These are phyloP conservation scores for Xylocampa areola DNA, from an alignment of 2,888 invertebrate species.

Conservation along the genomic window DNA sequence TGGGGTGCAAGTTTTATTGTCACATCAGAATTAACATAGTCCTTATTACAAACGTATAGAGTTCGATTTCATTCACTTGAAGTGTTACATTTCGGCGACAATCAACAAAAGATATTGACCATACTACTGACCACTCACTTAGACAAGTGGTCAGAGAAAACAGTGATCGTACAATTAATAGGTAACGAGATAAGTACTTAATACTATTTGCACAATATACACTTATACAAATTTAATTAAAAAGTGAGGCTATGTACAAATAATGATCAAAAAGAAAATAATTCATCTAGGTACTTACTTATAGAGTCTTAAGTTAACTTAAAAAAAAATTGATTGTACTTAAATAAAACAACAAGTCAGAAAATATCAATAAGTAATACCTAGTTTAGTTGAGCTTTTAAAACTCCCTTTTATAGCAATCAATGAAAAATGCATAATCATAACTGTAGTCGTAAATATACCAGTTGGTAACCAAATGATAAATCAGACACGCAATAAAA, in stretches of 20 bases:
- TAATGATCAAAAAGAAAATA: constrained; percentile 31
- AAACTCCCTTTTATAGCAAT: constrained; percentile 17
- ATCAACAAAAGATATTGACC: constrained; percentile 67
- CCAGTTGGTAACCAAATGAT: constrained; percentile 80
- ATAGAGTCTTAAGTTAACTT: no score
- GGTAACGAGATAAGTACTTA: constrained; percentile 27
- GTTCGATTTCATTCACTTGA: constrained; percentile 43
- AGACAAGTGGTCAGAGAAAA: constrained; percentile 76
- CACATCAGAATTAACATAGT: constrained; percentile 12
- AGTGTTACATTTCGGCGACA: constrained; percentile 19
- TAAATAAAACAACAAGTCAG: constrained; percentile 4
- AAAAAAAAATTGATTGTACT: constrained; percentile 6
- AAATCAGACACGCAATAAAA: constrained; percentile 72
- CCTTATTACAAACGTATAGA: constrained; percentile 55
- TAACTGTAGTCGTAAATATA: constrained; percentile 79
- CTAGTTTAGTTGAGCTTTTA: constrained; percentile 1
- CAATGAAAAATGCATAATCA: constrained; percentile 65
- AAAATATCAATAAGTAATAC: neutral
- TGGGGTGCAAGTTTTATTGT: constrained; percentile 53
- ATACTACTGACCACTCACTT: constrained; percentile 69
- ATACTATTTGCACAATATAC: constrained; percentile 44
- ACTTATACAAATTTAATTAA: constrained; percentile 49
- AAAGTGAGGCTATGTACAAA: constrained; percentile 36
- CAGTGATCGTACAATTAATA: constrained; percentile 32
- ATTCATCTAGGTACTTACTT: no score